Conservation (phyloP, 1,140 invertebrate genomes). For the Eulimnadia texana region DNA sequence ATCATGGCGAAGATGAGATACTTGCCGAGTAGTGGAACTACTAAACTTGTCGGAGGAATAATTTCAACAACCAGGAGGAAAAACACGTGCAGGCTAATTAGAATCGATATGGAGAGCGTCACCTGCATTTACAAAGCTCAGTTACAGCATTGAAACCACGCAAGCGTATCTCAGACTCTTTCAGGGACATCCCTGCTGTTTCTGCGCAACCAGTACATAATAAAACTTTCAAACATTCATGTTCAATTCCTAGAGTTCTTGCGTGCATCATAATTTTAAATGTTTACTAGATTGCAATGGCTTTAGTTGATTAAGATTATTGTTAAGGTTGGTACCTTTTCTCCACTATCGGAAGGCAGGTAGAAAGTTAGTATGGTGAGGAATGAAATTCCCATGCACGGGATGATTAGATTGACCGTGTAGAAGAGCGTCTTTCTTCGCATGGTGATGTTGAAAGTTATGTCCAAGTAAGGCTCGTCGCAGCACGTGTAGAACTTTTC, state of each 20-base stretch:
- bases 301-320: no score
- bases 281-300: no score
- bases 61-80: slow-evolving; percentile 96
- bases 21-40: slow-evolving; percentile 93
- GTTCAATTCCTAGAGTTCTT: no score
- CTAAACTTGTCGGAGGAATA: slow-evolving; percentile 93
- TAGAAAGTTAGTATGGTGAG: slow-evolving; percentile 96
- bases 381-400: slow-evolving; percentile 95
- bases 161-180: no score
- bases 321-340: slow-evolving; percentile 10
- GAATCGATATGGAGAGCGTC: slow-evolving; percentile 94
- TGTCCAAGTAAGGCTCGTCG: slow-evolving; percentile 85
- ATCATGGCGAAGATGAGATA: slow-evolving; percentile 99
- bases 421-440: slow-evolving; percentile 90
- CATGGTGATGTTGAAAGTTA: slow-evolving; percentile 98
- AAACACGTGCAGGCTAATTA: slow-evolving; percentile 98
- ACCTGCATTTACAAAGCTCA: no score
- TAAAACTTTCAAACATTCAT: no score
- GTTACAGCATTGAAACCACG: no score
- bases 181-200: no score
- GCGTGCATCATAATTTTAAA: no score
- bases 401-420: slow-evolving; percentile 91
- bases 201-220: no score
- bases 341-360: slow-evolving; percentile 66
- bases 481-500: slow-evolving; percentile 87